Evolutionary conservation across 2,113 vertebrate species (phyloP), one percentile per base, ranked within the genome.

Genomic region (Strix aluco): DNA sequence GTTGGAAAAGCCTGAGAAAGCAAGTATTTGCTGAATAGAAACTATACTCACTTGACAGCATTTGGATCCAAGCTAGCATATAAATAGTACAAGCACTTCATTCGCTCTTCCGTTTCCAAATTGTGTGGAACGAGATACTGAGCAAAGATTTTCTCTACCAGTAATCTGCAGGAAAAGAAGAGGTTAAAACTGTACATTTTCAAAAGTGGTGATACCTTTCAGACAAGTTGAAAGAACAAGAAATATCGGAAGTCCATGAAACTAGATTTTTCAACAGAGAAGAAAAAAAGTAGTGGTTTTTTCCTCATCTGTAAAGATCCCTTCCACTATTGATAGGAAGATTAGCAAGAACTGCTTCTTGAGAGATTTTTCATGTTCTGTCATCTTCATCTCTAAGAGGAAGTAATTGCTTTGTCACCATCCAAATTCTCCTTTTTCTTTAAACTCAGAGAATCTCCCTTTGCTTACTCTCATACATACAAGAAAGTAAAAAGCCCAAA

Each of bases 31-130:
- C 32, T 70, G 34, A 86, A 82, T 80, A 84, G 62, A 97, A 95
- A 78, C 59, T 55, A 69, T 84, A 99, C 99, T 99, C 86, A 99
- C 99, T 99, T 99, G 85, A 99, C 99, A 93, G 99, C 99, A 93
- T 99, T 99, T 81, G 99, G 99, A 98, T 99, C 99, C 98, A 99
- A 98, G 91, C 99, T 99, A 96, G 99, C 99, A 74, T 99, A 99
- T 97, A 99, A 98, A 97, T 99, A 99, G 98, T 99, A 99, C 22
- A 99, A 99, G 98, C 99, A 99, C 95, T 99, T 99, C 99, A 99
- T 99, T 98, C 99, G 99, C 93, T 99, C 99, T 98, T 99, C 99
- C 0, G 99, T 99, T 98, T 99, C 99, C 93, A 99, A 98, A 97
- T 99, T 99, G 97, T 99, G 99, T 89, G 99, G 99, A 86, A 99